phyloP scores from a whole-genome alignment of 2,113 vertebrate genomes.

The Oreamnos americanus region DNA sequence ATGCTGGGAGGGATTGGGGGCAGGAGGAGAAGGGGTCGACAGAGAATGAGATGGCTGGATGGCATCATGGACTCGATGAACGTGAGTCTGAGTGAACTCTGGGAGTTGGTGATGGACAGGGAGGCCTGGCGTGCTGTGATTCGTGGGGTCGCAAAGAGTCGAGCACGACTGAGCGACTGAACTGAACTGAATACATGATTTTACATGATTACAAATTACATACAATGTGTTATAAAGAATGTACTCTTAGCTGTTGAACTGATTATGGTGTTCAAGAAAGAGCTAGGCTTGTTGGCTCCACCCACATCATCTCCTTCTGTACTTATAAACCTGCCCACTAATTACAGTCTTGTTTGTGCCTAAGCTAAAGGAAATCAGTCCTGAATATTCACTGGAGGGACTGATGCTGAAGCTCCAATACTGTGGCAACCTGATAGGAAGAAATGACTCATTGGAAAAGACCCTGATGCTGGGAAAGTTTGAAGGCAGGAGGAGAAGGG shows the following conservation, averaged over 20 bases:
- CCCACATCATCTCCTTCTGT: not conserved
- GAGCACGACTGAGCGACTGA: too few species aligned
- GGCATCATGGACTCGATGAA: too few species aligned
- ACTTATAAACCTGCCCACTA: not conserved
- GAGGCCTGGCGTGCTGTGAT: too few species aligned
- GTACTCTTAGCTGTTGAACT: not conserved
- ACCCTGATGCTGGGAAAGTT: not conserved
- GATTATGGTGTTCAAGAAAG: not conserved
- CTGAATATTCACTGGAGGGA: not conserved
- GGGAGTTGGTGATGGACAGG: too few species aligned
- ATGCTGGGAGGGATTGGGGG: too few species aligned
- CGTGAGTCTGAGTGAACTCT: too few species aligned
- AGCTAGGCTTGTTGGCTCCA: not conserved
- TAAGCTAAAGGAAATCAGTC: not conserved
- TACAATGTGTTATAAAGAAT: not conserved
- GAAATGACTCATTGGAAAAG: not conserved
- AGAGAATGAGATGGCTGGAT: too few species aligned
- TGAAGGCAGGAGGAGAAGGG: not conserved
- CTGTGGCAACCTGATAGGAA: not conserved
- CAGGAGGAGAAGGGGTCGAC: too few species aligned
- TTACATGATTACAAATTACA: not conserved
- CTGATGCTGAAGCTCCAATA: not conserved
- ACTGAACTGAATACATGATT: not conserved
- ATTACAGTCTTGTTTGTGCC: not conserved
- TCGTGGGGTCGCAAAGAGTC: too few species aligned